Conservation (phyloP, 2,797 vertebrate species). For the Betta splendens region DNA sequence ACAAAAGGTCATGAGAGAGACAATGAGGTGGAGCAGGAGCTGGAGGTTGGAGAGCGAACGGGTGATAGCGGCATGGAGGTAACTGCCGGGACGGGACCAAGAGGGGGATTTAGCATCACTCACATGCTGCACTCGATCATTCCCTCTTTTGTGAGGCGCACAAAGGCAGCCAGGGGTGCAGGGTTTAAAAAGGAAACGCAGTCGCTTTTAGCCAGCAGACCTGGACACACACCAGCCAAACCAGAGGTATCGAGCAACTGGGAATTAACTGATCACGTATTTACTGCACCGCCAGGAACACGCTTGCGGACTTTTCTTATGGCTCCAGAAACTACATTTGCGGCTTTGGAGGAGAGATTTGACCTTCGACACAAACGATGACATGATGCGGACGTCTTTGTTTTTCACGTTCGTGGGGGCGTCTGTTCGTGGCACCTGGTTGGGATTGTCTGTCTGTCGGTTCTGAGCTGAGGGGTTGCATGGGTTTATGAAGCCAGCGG, state of each 20-base stretch:
- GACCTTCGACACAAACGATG: slow-evolving; percentile 1
- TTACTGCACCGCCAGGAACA: slow-evolving; percentile 1
- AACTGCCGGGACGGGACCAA: slow-evolving; percentile 38
- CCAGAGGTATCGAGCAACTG: slow-evolving; percentile 67
- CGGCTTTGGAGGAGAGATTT: slow-evolving; percentile 13
- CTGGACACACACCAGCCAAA: slow-evolving; percentile 53
- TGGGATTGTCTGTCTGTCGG: neutral
- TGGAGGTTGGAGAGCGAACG: slow-evolving; percentile 18
- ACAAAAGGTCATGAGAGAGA: neutral
- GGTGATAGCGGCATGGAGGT: slow-evolving; percentile 44
- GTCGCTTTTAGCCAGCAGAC: slow-evolving; percentile 40
- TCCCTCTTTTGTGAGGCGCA: slow-evolving; percentile 80
- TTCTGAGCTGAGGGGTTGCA: neutral
- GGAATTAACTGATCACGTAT: slow-evolving; percentile 17
- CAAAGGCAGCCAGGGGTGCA: slow-evolving; percentile 70
- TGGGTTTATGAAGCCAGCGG: slow-evolving; percentile 9
- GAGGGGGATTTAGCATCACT: slow-evolving; percentile 69
- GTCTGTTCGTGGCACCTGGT: neutral
- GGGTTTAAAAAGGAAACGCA: slow-evolving; percentile 77
- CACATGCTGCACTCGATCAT: slow-evolving; percentile 82
- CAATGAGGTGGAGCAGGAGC: slow-evolving; percentile 15
- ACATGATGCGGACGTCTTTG: neutral
- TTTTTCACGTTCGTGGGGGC: neutral
- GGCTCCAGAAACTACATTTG: neutral
- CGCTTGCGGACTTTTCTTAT: neutral